Evolutionary conservation across 2,113 vertebrate genomes (phyloP).

Genomic region (Anolis sagrei): DNA sequence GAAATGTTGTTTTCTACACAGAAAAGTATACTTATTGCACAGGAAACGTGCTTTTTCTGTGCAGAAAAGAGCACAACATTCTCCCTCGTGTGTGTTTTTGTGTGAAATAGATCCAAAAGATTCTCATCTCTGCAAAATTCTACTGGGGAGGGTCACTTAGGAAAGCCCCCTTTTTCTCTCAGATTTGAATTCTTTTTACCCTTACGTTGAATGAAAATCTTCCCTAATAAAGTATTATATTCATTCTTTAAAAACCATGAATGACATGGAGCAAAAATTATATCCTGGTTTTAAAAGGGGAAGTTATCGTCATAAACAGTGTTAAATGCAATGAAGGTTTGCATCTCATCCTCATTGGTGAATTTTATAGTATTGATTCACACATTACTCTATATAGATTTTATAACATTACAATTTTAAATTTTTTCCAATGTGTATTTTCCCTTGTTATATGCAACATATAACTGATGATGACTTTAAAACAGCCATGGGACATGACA

Average conservation of each 20-base stretch:
- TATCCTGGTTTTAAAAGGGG: background rate
- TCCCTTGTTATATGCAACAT: constrained; percentile 25
- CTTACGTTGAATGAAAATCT: background rate
- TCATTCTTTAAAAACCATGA: background rate
- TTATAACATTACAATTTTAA: constrained; percentile 26
- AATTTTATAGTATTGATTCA: background rate
- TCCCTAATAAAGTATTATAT: background rate
- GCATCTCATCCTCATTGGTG: background rate
- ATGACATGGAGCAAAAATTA: background rate
- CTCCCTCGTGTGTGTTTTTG: too few species aligned
- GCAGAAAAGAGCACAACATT: too few species aligned
- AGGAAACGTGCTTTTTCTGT: too few species aligned
- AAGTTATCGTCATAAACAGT: background rate
- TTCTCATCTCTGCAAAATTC: too few species aligned
- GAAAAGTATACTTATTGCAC: too few species aligned
- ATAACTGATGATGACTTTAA: constrained; percentile 43
- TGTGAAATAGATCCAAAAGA: too few species aligned
- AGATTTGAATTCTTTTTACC: too few species aligned
- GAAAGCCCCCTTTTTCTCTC: too few species aligned
- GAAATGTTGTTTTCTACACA: background rate
- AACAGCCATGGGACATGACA: constrained; percentile 63
- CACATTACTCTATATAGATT: background rate
- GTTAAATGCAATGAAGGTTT: background rate
- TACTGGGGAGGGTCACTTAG: too few species aligned
- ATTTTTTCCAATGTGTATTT: constrained; percentile 29